A percentile compares a stretch with the other conserved stretches of the same genome.
Evolutionary conservation across 2,888 invertebrate genomes (phyloP).

Genomic region (Yponomeuta malinellus): DNA sequence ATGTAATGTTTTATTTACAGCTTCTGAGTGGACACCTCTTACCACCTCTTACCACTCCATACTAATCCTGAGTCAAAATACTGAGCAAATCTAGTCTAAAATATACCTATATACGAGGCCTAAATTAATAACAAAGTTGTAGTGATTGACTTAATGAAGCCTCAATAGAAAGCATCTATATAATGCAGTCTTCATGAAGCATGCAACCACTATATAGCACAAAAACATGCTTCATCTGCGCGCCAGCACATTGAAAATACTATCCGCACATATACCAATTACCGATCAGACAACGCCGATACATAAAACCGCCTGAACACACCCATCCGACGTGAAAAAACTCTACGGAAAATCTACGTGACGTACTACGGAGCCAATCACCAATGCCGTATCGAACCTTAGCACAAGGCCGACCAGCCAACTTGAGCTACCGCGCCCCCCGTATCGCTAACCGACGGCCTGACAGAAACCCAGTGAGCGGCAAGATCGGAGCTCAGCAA

Average conservation of each 20-base stretch:
- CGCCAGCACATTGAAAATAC: background rate
- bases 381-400: slow-evolving; percentile 70
- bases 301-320: slow-evolving; percentile 28
- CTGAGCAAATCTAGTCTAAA: too few relatives aligned
- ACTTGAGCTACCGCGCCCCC: slow-evolving; percentile 31
- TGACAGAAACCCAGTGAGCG: slow-evolving; percentile 16
- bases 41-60: too few relatives aligned
- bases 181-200: too few relatives aligned
- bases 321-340: slow-evolving; percentile 40
- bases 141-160: too few relatives aligned
- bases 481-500: slow-evolving; percentile 27
- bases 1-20: too few relatives aligned
- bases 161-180: too few relatives aligned
- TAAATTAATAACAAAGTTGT: too few relatives aligned
- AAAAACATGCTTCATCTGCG: background rate
- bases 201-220: background rate
- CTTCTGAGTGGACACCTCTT: too few relatives aligned
- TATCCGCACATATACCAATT: slow-evolving; percentile 1
- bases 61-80: too few relatives aligned
- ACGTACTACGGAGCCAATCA: slow-evolving; percentile 53
- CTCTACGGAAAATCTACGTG: slow-evolving; percentile 64
- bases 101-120: too few relatives aligned
- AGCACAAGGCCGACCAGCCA: slow-evolving; percentile 26
- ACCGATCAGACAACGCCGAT: slow-evolving; percentile 15
- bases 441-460: slow-evolving; percentile 15